Conservation (phyloP, 2,888 invertebrate species). For the Eurois occulta region DNA sequence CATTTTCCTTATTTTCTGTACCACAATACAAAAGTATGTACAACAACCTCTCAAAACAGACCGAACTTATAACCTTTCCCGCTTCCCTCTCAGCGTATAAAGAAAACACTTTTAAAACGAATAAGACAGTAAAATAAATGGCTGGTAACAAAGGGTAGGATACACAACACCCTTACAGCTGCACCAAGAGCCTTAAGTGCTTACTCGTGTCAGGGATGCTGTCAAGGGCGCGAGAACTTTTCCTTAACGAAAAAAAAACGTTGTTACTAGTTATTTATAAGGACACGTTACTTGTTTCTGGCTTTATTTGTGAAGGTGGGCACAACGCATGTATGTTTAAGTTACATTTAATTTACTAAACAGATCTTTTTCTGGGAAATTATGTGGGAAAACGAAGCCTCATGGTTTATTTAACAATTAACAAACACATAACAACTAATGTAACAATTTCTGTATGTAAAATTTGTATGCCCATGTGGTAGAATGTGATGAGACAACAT, state of each 20-base stretch:
- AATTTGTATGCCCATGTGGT: too few relatives aligned
- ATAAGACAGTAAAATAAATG: constrained; percentile 68
- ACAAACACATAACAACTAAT: too few relatives aligned
- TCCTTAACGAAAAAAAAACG: constrained; percentile 41
- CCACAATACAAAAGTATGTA: neutral
- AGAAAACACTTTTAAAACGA: constrained; percentile 64
- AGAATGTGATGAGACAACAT: too few relatives aligned
- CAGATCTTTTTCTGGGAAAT: neutral
- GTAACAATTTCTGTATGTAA: too few relatives aligned
- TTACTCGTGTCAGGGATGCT: constrained; percentile 64
- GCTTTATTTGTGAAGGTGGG: constrained; percentile 4
- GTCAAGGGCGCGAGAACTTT: constrained; percentile 49
- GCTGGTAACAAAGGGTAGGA: constrained; percentile 64
- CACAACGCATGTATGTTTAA: neutral
- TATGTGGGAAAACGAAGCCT: neutral
- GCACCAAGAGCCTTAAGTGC: constrained; percentile 64
- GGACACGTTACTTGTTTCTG: constrained; percentile 23
- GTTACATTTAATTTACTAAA: neutral
- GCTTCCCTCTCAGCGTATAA: constrained; percentile 52
- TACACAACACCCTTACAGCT: constrained; percentile 62
- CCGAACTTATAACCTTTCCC: constrained; percentile 40
- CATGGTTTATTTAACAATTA: too few relatives aligned
- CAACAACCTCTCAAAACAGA: constrained; percentile 19
- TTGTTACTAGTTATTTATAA: constrained; percentile 31
- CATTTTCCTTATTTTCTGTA: neutral